These are phyloP conservation scores for Amphipyra tragopoginis DNA, from an alignment of 2,888 invertebrate species.

Conservation along the genomic window DNA sequence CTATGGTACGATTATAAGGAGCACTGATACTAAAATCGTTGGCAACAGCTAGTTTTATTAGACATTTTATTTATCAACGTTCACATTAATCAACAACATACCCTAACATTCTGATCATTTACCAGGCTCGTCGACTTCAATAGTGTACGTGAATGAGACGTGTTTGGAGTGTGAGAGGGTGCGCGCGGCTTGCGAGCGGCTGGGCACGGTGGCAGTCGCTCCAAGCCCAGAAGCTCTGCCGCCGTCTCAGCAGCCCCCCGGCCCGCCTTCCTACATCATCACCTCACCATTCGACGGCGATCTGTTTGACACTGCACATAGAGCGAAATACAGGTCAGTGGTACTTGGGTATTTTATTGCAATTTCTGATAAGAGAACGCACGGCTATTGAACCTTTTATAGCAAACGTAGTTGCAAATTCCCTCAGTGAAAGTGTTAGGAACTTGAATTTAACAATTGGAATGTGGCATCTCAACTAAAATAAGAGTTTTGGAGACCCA, in stretches of 20 bases:
- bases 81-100: slow-evolving; percentile 1
- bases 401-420: slow-evolving; percentile 14
- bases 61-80: no score
- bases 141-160: slow-evolving; percentile 85
- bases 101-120: slow-evolving; percentile 40
- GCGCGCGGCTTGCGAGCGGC: slow-evolving; percentile 86
- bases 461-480: not conserved
- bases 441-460: no score
- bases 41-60: not conserved
- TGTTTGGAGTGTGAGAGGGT: slow-evolving; percentile 87
- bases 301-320: slow-evolving; percentile 92
- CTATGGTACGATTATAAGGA: no score
- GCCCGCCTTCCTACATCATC: slow-evolving; percentile 89
- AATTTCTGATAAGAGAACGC: slow-evolving; percentile 24
- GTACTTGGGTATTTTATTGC: slow-evolving; percentile 25
- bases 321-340: slow-evolving; percentile 85
- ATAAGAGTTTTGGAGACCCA: not conserved
- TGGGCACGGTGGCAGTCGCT: slow-evolving; percentile 83
- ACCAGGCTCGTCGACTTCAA: slow-evolving; percentile 81
- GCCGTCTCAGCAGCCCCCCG: slow-evolving; percentile 76
- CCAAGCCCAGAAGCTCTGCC: slow-evolving; percentile 80
- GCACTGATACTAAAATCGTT: not conserved
- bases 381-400: slow-evolving; percentile 2
- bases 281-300: slow-evolving; percentile 93
- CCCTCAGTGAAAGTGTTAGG: slow-evolving; percentile 20